phyloP scores from a whole-genome alignment of 2,113 vertebrate genomes.

The Mesocricetus auratus region DNA sequence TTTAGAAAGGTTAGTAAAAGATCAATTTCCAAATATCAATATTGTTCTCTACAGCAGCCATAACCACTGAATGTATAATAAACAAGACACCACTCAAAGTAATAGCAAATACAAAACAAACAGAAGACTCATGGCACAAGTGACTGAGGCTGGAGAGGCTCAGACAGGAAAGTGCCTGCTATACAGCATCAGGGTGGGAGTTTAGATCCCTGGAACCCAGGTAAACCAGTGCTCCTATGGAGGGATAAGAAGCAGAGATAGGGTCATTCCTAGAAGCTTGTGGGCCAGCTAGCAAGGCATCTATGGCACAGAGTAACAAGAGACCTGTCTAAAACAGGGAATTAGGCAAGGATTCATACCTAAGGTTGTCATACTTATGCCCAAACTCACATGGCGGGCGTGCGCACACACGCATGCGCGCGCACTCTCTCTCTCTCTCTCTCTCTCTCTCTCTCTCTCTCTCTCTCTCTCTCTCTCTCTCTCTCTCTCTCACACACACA shows the following conservation, averaged over 20 bases:
- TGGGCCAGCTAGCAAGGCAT: not conserved
- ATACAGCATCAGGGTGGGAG: not conserved
- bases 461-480: no score
- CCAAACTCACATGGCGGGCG: not conserved
- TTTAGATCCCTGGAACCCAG: not conserved
- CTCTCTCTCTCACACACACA: no score
- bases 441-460: no score
- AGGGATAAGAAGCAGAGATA: not conserved
- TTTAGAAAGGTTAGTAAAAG: slow-evolving; percentile 23
- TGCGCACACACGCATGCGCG: no score
- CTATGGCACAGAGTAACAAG: not conserved
- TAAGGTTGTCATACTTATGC: not conserved
- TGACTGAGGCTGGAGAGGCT: not conserved
- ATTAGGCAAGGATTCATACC: not conserved
- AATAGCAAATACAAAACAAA: not conserved
- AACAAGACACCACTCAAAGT: not conserved
- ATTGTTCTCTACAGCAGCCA: slow-evolving; percentile 6
- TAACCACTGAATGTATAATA: not conserved
- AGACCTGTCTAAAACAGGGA: not conserved
- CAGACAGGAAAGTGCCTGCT: not conserved
- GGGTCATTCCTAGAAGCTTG: not conserved
- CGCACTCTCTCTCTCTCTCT: no score
- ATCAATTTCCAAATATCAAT: slow-evolving; percentile 35
- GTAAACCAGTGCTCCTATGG: no score
- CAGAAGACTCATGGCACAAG: not conserved